A percentile compares a stretch with the other conserved stretches of the same genome.
These are phyloP conservation scores for Rhinolophus sinicus DNA, from an alignment of 2,113 vertebrate species.

Conservation along the genomic window DNA sequence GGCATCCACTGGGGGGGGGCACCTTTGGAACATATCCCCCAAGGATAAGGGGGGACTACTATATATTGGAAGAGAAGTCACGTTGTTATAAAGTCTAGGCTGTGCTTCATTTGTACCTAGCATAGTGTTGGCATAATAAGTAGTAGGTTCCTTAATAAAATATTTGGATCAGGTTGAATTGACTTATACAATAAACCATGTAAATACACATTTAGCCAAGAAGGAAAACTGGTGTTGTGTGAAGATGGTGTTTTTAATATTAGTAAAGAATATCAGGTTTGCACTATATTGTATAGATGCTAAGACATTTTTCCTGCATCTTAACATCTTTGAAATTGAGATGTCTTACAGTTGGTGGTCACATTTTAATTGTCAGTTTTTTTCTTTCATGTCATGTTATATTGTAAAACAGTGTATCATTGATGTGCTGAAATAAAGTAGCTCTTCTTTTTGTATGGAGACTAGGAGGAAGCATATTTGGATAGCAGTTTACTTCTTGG, in stretches of 20 bases:
- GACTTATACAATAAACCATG: constrained; percentile 9
- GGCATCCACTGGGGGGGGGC: too few species aligned
- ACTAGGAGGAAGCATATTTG: neutral
- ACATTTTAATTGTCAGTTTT: neutral
- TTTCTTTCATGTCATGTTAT: constrained; percentile 39
- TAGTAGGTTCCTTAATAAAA: constrained; percentile 52
- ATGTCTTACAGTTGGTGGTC: constrained; percentile 40
- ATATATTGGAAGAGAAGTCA: neutral
- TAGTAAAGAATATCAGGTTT: constrained; percentile 60
- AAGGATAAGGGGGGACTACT: neutral
- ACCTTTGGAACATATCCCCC: neutral
- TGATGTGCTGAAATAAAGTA: neutral
- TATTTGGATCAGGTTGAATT: constrained; percentile 15
- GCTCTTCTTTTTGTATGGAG: neutral
- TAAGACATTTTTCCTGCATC: neutral
- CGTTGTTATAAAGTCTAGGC: neutral
- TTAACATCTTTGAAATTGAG: constrained; percentile 60
- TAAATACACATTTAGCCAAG: constrained; percentile 40
- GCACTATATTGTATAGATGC: constrained; percentile 43
- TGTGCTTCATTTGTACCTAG: constrained; percentile 26
- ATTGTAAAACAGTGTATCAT: neutral
- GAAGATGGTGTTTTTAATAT: constrained; percentile 41
- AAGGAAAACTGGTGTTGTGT: constrained; percentile 52
- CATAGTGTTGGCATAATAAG: neutral
- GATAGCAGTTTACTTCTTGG: constrained; percentile 30